A percentile compares a stretch with the other conserved stretches of the same genome.
phyloP scores from a whole-genome alignment of 1,140 invertebrate species.

The Drosophila varians region DNA sequence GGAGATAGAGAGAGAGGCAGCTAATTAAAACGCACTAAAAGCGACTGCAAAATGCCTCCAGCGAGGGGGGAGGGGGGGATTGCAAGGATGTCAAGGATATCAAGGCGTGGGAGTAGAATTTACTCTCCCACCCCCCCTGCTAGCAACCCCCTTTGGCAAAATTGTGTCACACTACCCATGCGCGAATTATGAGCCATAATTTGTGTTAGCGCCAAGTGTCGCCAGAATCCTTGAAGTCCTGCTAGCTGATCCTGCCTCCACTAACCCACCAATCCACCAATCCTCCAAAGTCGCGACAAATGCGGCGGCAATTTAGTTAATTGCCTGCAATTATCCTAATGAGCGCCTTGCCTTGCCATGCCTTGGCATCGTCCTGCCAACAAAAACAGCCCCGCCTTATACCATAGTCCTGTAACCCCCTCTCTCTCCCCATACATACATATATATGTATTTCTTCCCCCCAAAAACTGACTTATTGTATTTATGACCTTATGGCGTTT shows the following conservation, averaged over 20 bases:
- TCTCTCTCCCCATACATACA: too few relatives aligned
- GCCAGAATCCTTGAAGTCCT: slow-evolving; percentile 15
- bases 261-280: neutral
- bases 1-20: slow-evolving; percentile 23
- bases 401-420: neutral
- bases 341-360: slow-evolving; percentile 74
- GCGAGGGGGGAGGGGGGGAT: neutral
- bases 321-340: slow-evolving; percentile 82
- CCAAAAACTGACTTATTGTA: slow-evolving; percentile 62
- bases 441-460: slow-evolving; percentile 57
- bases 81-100: neutral
- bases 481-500: slow-evolving; percentile 77
- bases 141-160: neutral
- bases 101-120: neutral
- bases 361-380: slow-evolving; percentile 13
- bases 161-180: slow-evolving; percentile 37
- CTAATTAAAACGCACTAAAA: slow-evolving; percentile 79
- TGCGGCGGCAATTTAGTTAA: slow-evolving; percentile 81
- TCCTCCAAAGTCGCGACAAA: slow-evolving; percentile 67
- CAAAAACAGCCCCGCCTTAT: neutral
- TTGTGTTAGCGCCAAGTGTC: slow-evolving; percentile 69
- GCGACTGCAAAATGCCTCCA: slow-evolving; percentile 37
- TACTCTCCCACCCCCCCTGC: too few relatives aligned
- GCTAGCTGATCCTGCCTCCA: neutral
- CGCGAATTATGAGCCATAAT: slow-evolving; percentile 76